Evolutionary conservation across 2,113 vertebrate genomes (phyloP).

Genomic region (Pachypanchax playfairii): DNA sequence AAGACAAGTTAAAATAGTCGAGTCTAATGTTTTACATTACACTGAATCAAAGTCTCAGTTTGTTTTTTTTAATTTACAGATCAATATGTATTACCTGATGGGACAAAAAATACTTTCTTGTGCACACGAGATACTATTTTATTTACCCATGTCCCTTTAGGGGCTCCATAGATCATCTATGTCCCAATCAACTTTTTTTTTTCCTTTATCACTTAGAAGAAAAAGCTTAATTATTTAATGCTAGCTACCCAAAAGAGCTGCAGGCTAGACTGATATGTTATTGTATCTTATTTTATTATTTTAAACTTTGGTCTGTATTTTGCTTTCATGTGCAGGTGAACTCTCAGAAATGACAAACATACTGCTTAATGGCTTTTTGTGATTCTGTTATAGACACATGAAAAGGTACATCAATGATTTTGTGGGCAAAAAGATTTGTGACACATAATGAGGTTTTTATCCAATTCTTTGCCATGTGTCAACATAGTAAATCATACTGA

Average conservation of each 20-base stretch:
- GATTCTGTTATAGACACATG: conserved; percentile 51
- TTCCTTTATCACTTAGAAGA: conserved; percentile 46
- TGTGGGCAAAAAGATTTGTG: conserved; percentile 62
- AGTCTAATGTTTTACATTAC: not conserved
- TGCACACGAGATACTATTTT: too few relatives aligned
- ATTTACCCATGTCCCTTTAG: too few relatives aligned
- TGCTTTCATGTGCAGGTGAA: conserved; percentile 58
- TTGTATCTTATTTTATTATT: conserved; percentile 36
- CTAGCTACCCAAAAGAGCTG: conserved; percentile 17
- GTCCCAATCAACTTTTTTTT: conserved; percentile 30
- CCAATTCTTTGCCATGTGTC: conserved; percentile 41
- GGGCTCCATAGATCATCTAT: too few relatives aligned
- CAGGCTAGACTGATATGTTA: conserved; percentile 44
- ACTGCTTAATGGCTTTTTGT: conserved; percentile 57
- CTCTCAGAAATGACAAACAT: conserved; percentile 53
- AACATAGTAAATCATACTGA: conserved; percentile 46
- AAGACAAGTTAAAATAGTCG: conserved; percentile 2
- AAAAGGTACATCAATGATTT: conserved; percentile 57
- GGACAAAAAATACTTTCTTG: too few relatives aligned
- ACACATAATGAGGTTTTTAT: conserved; percentile 57
- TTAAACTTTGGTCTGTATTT: conserved; percentile 22
- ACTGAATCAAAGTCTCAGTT: conserved; percentile 2
- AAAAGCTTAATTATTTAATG: conserved; percentile 30
- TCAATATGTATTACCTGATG: too few relatives aligned
- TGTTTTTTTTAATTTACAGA: too few relatives aligned